Evolutionary conservation across 2,888 invertebrate genomes (phyloP).

Genomic region (Drosophila niveifrons): DNA sequence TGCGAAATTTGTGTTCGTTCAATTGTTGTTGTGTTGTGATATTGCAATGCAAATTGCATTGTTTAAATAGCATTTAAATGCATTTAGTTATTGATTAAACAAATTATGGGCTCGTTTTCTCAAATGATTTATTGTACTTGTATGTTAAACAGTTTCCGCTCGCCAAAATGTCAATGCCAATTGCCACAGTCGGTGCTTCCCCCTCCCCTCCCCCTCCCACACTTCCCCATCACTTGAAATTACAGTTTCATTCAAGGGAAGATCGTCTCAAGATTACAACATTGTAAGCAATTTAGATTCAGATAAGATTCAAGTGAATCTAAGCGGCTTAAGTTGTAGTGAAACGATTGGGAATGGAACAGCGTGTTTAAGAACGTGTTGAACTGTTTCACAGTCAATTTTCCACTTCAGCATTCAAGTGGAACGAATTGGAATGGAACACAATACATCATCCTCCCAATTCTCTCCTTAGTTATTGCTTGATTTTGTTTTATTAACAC

Average conservation of each 20-base stretch:
- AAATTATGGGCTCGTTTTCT: constrained; percentile 38
- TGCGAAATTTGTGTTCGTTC: constrained; percentile 48
- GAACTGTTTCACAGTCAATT: too few species aligned
- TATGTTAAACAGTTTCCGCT: constrained; percentile 66
- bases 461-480: too few species aligned
- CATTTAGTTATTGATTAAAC: constrained; percentile 55
- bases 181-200: neutral
- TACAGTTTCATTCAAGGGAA: constrained; percentile 13
- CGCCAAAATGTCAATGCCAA: constrained; percentile 32
- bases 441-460: neutral
- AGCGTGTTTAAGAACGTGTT: neutral
- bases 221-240: neutral
- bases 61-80: constrained; percentile 58
- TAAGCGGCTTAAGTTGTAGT: neutral
- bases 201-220: neutral
- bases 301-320: neutral
- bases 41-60: constrained; percentile 39
- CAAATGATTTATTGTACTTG: constrained; percentile 43
- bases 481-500: too few species aligned
- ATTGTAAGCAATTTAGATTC: neutral
- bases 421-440: constrained; percentile 1
- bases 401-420: too few species aligned
- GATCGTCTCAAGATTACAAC: neutral
- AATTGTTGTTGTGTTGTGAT: constrained; percentile 23
- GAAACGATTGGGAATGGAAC: neutral